Evolutionary conservation across 2,113 vertebrate genomes (phyloP).

Genomic region (Anthoscopus minutus): DNA sequence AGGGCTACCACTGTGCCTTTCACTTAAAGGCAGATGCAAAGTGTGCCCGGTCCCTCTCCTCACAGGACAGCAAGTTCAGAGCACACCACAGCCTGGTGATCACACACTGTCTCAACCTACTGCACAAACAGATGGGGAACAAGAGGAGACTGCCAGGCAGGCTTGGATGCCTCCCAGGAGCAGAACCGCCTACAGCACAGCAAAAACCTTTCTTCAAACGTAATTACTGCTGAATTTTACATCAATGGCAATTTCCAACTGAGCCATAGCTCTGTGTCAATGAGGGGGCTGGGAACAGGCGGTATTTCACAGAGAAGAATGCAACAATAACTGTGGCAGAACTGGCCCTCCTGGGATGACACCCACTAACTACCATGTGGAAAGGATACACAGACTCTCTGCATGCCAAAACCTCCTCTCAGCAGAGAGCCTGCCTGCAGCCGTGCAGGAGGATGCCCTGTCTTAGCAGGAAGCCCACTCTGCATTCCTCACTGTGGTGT

Average conservation of each 20-base stretch:
- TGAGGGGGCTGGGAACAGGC: conserved; percentile 14
- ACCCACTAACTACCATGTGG: neutral
- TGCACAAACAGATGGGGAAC: neutral
- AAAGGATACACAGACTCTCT: neutral
- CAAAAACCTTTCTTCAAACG: neutral
- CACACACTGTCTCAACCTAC: neutral
- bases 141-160: neutral
- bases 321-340: neutral
- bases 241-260: conserved; percentile 22
- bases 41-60: neutral
- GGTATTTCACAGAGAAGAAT: neutral
- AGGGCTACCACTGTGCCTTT: neutral
- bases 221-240: conserved; percentile 32
- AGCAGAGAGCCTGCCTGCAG: neutral
- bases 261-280: neutral
- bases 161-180: conserved; percentile 2
- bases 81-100: fast-evolving
- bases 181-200: conserved; percentile 5
- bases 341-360: neutral
- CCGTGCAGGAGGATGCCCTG: neutral
- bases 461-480: neutral
- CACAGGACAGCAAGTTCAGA: neutral
- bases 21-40: neutral
- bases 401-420: neutral
- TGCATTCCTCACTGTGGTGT: neutral